A percentile compares a stretch with the other conserved stretches of the same genome.
Evolutionary conservation across 2,888 invertebrate species (phyloP).

Genomic region (Polylopha cassiicola): DNA sequence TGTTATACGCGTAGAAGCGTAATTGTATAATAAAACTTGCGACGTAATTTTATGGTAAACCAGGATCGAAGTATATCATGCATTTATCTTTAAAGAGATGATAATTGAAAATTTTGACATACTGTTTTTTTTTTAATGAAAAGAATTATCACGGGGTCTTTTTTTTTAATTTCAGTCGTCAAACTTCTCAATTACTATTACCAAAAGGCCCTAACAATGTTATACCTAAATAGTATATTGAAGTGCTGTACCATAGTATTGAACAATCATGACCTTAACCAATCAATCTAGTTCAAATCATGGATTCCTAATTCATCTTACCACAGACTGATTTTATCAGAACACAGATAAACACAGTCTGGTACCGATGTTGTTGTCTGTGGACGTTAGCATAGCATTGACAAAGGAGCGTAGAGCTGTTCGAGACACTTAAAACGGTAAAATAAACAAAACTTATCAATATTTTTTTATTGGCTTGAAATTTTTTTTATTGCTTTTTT

Average conservation of each 20-base stretch:
- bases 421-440: constrained; percentile 12
- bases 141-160: no score
- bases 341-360: constrained; percentile 16
- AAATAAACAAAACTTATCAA: background rate
- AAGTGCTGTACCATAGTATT: constrained; percentile 15
- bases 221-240: background rate
- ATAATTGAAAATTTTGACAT: no score
- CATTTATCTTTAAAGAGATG: no score
- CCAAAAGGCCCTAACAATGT: background rate
- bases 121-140: no score
- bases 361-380: background rate
- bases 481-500: no score
- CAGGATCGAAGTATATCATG: no score
- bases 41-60: no score
- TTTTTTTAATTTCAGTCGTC: background rate
- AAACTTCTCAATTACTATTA: background rate
- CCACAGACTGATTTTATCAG: constrained; percentile 1
- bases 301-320: constrained; percentile 1
- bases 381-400: background rate
- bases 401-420: constrained; percentile 1
- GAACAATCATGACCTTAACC: constrained; percentile 3
- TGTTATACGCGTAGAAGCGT: no score
- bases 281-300: constrained; percentile 9
- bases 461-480: no score
- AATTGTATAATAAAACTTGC: no score